Conservation (phyloP, 2,888 invertebrate genomes). For the Caenorhabditis macrosperma region DNA sequence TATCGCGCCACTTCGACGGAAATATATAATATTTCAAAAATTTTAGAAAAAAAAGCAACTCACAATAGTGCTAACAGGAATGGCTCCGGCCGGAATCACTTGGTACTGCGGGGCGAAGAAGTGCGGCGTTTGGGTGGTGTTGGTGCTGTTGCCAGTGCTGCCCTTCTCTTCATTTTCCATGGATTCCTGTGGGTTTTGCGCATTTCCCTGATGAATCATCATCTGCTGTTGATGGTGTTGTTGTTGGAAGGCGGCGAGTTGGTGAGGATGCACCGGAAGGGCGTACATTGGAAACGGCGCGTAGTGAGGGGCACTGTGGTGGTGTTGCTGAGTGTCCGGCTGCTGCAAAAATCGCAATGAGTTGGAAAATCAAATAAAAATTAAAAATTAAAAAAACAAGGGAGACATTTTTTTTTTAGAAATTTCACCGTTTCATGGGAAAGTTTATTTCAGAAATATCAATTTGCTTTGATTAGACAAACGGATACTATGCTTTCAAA, state of each 20-base stretch:
- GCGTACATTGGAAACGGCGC: neutral
- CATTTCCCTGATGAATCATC: neutral
- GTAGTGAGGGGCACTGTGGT: neutral
- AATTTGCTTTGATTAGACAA: too few species aligned
- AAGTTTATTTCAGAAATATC: too few species aligned
- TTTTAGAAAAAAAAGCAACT: too few species aligned
- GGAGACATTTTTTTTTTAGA: too few species aligned
- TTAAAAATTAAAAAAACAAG: too few species aligned
- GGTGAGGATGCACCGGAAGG: neutral
- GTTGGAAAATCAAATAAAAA: too few species aligned
- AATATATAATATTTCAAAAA: too few species aligned
- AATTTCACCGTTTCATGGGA: too few species aligned
- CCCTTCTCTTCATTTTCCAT: too few species aligned
- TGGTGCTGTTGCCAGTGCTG: neutral
- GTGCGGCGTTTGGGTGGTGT: neutral
- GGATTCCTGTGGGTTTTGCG: neutral
- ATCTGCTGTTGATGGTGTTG: neutral
- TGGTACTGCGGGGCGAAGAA: conserved; percentile 47
- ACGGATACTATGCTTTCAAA: too few species aligned
- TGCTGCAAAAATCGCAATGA: neutral
- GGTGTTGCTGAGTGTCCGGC: neutral
- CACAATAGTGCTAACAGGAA: conserved; percentile 57
- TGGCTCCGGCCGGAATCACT: conserved; percentile 48
- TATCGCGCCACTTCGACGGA: too few species aligned
- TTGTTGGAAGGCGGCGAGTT: neutral